Conservation (phyloP, 2,797 vertebrate genomes). For the Urosaurus nigricauda region DNA sequence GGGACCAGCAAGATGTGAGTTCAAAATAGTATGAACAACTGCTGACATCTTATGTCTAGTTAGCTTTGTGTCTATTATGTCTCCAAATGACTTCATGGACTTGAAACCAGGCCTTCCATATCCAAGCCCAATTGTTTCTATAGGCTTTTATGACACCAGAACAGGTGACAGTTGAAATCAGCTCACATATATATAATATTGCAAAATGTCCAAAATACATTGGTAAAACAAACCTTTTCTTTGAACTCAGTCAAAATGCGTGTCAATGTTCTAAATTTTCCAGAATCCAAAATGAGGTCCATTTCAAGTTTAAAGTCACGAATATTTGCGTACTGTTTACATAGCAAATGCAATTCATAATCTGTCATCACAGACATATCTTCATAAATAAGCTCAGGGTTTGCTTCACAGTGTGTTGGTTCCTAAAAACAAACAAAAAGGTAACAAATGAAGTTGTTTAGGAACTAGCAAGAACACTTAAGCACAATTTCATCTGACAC, state of each 20-base stretch:
- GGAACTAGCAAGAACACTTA: background rate
- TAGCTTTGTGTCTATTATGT: background rate
- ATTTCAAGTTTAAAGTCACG: conserved; percentile 86
- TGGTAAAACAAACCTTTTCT: conserved; percentile 80
- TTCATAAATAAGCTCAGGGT: conserved; percentile 92
- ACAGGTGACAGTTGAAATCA: background rate
- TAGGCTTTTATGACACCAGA: background rate
- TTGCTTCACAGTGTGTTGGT: conserved; percentile 91
- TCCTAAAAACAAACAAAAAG: conserved; percentile 82
- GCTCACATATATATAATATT: background rate
- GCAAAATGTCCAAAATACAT: background rate
- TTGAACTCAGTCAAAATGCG: conserved; percentile 86
- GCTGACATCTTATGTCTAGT: background rate
- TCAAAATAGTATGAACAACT: background rate
- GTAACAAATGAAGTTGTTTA: conserved; percentile 34
- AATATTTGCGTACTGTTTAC: conserved; percentile 89
- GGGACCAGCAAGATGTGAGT: background rate
- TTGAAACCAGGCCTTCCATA: background rate
- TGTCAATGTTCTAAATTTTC: conserved; percentile 90
- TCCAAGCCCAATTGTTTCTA: background rate
- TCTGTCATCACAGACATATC: conserved; percentile 99
- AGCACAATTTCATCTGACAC: background rate
- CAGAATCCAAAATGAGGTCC: conserved; percentile 90
- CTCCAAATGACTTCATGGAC: background rate
- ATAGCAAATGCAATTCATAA: conserved; percentile 94